These are phyloP conservation scores for Idaea dimidiata DNA, from an alignment of 2,888 invertebrate species.

Conservation along the genomic window DNA sequence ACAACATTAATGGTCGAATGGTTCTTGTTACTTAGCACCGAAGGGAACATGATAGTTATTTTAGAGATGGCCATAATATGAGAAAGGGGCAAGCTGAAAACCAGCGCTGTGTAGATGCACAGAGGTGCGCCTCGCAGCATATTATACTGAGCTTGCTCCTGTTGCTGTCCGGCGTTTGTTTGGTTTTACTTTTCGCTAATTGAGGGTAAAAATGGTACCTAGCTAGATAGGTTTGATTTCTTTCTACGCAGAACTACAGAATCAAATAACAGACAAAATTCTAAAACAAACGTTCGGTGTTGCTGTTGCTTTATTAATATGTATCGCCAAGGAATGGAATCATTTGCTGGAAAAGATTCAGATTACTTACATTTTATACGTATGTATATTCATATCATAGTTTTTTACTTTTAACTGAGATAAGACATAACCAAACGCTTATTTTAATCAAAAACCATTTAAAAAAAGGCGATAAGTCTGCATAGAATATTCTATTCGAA, in stretches of 20 bases:
- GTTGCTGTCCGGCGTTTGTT: no score
- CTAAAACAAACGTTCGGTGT: neutral
- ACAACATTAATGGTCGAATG: constrained; percentile 46
- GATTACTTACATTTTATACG: no score
- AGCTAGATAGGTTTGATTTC: neutral
- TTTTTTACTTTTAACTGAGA: neutral
- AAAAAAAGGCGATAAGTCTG: neutral
- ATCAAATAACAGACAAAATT: neutral
- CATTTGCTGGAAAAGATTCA: neutral
- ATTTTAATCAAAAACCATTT: neutral
- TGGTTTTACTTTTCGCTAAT: no score
- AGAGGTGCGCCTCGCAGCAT: no score
- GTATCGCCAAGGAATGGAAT: neutral
- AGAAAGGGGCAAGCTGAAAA: no score
- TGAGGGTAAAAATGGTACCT: neutral
- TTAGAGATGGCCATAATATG: neutral
- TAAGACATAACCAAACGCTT: neutral
- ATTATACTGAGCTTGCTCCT: no score
- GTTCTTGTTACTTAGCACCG: constrained; percentile 29
- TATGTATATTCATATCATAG: neutral
- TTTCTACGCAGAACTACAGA: neutral
- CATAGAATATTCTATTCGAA: neutral
- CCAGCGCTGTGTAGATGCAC: no score
- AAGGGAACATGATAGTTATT: constrained; percentile 24
- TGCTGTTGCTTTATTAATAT: neutral